phyloP scores from a whole-genome alignment of 2,113 vertebrate species.

The Bufo bufo region DNA sequence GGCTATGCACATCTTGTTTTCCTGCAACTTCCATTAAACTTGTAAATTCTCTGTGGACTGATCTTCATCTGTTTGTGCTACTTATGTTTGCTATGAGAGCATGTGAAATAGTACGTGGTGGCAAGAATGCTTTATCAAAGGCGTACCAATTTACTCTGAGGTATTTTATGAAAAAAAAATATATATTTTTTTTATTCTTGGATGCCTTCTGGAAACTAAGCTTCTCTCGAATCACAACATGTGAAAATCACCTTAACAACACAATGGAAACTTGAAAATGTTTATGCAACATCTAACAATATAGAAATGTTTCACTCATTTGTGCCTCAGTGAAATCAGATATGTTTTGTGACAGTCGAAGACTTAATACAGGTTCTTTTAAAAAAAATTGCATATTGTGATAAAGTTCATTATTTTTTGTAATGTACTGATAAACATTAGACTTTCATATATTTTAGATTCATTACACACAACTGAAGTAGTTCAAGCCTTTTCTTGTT shows the following conservation, averaged over 20 bases:
- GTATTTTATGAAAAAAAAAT: constrained; percentile 14
- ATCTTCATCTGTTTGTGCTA: constrained; percentile 1
- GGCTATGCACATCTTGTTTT: constrained; percentile 9
- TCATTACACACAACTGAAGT: too few relatives aligned
- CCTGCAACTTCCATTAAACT: constrained; percentile 38
- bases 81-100: not conserved
- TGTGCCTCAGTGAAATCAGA: not conserved
- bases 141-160: not conserved
- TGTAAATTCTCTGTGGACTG: constrained; percentile 33
- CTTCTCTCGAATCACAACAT: not conserved
- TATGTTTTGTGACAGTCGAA: not conserved
- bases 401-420: too few relatives aligned
- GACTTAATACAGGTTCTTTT: too few relatives aligned
- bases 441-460: too few relatives aligned
- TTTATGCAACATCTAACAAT: constrained; percentile 10
- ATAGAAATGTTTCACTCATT: not conserved
- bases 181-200: not conserved
- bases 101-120: not conserved
- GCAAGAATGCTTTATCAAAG: constrained; percentile 12
- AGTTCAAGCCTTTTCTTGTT: too few relatives aligned
- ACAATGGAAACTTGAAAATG: not conserved
- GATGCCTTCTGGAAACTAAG: not conserved
- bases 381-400: too few relatives aligned
- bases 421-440: too few relatives aligned
- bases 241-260: not conserved